These are phyloP conservation scores for Clarias gariepinus DNA, from an alignment of 2,113 vertebrate genomes.

Conservation along the genomic window DNA sequence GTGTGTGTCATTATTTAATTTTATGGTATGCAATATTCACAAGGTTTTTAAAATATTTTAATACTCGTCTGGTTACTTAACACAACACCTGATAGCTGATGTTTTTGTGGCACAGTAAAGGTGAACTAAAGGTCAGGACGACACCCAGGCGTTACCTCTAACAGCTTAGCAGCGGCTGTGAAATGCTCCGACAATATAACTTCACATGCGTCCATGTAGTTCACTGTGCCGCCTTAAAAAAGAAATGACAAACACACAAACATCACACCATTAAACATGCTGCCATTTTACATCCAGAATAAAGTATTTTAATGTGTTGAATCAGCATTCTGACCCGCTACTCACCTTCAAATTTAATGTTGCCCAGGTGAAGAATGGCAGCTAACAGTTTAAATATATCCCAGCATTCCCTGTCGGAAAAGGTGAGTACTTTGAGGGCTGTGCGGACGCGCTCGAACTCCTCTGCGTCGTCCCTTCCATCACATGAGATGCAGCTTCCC, in stretches of 20 bases:
- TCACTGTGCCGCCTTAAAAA: constrained; percentile 75
- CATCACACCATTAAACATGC: neutral
- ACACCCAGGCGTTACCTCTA: constrained; percentile 77
- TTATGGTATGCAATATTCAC: no score
- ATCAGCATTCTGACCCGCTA: neutral
- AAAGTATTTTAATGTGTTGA: neutral
- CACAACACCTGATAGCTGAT: no score
- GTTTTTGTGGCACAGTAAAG: no score
- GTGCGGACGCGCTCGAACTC: constrained; percentile 80
- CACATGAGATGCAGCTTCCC: constrained; percentile 80
- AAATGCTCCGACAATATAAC: constrained; percentile 79
- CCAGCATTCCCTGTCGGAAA: constrained; percentile 82
- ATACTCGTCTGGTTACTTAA: no score
- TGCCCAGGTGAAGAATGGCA: constrained; percentile 88
- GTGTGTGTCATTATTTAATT: no score
- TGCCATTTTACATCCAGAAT: neutral
- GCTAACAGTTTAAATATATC: constrained; percentile 87
- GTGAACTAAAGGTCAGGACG: no score
- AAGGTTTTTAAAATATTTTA: no score
- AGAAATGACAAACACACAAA: neutral
- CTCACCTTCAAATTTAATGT: constrained; percentile 84
- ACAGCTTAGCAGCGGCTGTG: constrained; percentile 68
- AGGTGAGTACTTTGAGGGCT: constrained; percentile 86
- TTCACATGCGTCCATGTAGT: constrained; percentile 86
- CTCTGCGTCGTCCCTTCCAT: constrained; percentile 75